Conservation (phyloP, 2,888 invertebrate genomes). For the Cheilosia impressa region DNA sequence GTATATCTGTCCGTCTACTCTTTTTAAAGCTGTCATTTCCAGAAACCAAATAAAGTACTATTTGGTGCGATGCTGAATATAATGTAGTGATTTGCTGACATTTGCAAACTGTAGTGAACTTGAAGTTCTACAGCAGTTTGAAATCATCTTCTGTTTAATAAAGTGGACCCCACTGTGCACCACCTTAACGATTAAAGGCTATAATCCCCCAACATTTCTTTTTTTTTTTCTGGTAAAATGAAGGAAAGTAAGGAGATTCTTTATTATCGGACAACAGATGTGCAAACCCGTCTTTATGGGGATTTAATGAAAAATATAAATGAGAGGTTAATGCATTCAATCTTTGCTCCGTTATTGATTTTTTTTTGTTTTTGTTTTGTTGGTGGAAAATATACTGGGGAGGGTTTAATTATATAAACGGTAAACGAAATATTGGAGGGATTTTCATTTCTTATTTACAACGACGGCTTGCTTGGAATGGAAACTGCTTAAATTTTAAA, state of each 20-base stretch:
- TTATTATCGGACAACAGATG: conserved; percentile 70
- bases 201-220: conserved; percentile 44
- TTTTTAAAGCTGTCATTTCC: no score
- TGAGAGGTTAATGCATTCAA: conserved; percentile 68
- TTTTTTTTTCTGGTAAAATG: conserved; percentile 17
- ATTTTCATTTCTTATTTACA: conserved; percentile 21
- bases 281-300: conserved; percentile 46
- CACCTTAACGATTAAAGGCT: conserved; percentile 55
- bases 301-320: conserved; percentile 68
- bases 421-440: conserved; percentile 1
- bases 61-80: no score
- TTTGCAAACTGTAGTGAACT: no score
- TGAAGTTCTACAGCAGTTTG: no score
- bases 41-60: no score
- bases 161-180: conserved; percentile 5
- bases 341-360: conserved; percentile 42
- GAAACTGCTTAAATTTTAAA: conserved; percentile 1
- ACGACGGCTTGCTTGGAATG: neutral
- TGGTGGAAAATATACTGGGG: neutral
- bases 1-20: no score
- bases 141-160: neutral
- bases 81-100: no score
- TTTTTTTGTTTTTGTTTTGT: conserved; percentile 5
- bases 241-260: conserved; percentile 45
- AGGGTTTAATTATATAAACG: conserved; percentile 18